Base-by-base conservation (phyloP, 2,797 vertebrate species). In the Xerus rutilus region DNA sequence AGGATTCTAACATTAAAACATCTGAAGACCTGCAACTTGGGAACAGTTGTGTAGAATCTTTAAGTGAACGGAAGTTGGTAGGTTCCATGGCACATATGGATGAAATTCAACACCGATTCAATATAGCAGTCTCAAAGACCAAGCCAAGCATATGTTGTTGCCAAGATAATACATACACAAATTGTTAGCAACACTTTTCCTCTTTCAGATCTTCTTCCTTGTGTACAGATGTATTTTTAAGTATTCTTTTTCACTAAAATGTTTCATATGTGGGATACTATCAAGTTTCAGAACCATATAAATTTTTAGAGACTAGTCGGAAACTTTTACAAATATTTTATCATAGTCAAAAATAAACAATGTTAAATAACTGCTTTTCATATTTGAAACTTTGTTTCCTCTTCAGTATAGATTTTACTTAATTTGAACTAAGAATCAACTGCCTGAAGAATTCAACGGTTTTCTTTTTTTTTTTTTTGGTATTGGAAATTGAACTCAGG, bases 311-410 rank as follows among this genome's bases (percentile, higher is more conserved):
- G 23, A 83, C 67, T 21, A 88, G 47, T 73, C 32, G 79, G 67
- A 64, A 94, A 81, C 47, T 79, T 93, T 93, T 86, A 86, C 11
- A 93, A 91, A 89, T 83, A 74, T 87, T 96, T 93, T 49, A 83
- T 17, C 14, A 82, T n/a, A 90, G 47, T 70, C 74, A 93, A 88
- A 93, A 13, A n/a, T 59, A 52, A 85, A 47, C 20, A 94, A 14
- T 89, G 52, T 82, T 57, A 57, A 57, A 57, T 57, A 77, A 93
- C 45, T 82, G 77, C 9, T 85, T 89, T 69, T 89, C 21, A 64
- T 82, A 87, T 87, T 78, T 96, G 89, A 95, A 70, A 82, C 14
- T 81, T 85, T 73, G 11, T 73, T 76, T 95, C 97, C 45, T 96
- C 69, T 94, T 96, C 25, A 69, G 57, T 96, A 30, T 79, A 81